Conservation (phyloP, 2,113 vertebrate genomes). For the Corvus cornix region DNA sequence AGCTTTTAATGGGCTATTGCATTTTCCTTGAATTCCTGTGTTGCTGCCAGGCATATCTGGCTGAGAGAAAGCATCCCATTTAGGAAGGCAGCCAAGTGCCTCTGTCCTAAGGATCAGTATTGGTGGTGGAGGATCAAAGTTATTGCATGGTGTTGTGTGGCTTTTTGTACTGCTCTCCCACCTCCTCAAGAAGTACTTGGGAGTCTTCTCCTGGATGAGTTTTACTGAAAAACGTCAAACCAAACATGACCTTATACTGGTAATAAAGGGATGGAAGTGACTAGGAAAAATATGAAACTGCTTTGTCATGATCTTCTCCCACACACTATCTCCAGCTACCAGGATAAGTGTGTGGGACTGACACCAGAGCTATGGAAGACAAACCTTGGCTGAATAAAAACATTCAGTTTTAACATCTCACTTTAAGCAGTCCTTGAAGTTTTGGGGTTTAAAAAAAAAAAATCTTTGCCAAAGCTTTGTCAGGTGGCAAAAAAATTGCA, state of each 20-base stretch:
- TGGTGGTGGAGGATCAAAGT: neutral
- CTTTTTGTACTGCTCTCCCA: neutral
- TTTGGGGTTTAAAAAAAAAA: neutral
- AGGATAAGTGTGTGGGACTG: neutral
- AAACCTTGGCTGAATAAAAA: neutral
- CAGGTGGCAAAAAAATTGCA: neutral
- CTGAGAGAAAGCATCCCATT: neutral
- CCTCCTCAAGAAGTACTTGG: neutral
- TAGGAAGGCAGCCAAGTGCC: neutral
- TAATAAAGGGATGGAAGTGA: neutral
- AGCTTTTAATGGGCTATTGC: neutral
- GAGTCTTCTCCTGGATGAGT: neutral
- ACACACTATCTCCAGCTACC: neutral
- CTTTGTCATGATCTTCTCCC: neutral
- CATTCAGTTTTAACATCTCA: neutral
- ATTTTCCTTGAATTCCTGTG: neutral
- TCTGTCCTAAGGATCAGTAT: neutral
- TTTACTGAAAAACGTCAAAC: neutral
- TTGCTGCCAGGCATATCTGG: neutral
- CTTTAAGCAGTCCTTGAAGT: neutral
- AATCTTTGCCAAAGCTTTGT: neutral
- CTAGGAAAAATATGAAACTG: neutral
- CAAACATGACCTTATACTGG: neutral
- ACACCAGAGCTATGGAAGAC: neutral
- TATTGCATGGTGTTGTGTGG: neutral